These are phyloP conservation scores for Nomada ruficornis DNA, from an alignment of 2,888 invertebrate genomes.

Conservation along the genomic window DNA sequence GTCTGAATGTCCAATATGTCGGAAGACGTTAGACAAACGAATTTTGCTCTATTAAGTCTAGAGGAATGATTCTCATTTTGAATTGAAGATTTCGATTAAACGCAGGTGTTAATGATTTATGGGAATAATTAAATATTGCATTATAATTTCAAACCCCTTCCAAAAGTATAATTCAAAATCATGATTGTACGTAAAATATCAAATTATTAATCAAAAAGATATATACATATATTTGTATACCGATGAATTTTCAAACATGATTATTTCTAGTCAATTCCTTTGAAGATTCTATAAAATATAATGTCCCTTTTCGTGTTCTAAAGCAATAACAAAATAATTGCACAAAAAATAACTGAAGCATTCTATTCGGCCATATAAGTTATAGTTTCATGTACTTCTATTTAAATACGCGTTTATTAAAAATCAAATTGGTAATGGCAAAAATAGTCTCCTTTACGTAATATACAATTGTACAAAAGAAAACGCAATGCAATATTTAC, in stretches of 20 bases:
- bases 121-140: slow-evolving; percentile 60
- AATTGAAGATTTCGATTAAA: slow-evolving; percentile 13
- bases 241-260: neutral
- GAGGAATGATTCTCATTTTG: slow-evolving; percentile 12
- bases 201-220: neutral
- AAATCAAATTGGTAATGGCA: too few relatives aligned
- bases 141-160: neutral
- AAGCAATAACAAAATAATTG: neutral
- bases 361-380: neutral
- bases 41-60: slow-evolving; percentile 92
- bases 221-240: neutral
- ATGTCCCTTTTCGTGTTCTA: neutral
- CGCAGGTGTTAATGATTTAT: neutral
- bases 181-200: neutral
- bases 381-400: too few relatives aligned
- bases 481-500: slow-evolving; percentile 26
- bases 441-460: too few relatives aligned
- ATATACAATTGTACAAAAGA: neutral
- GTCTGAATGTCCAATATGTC: slow-evolving; percentile 98
- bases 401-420: too few relatives aligned
- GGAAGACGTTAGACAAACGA: slow-evolving; percentile 97
- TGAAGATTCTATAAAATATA: neutral
- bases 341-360: neutral
- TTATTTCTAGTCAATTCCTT: neutral
- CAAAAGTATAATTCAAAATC: neutral